Percentiles rank a stretch among this genome's conserved stretches.
Conservation (phyloP, 2,888 invertebrate species). For the Mycalesis mineus region DNA sequence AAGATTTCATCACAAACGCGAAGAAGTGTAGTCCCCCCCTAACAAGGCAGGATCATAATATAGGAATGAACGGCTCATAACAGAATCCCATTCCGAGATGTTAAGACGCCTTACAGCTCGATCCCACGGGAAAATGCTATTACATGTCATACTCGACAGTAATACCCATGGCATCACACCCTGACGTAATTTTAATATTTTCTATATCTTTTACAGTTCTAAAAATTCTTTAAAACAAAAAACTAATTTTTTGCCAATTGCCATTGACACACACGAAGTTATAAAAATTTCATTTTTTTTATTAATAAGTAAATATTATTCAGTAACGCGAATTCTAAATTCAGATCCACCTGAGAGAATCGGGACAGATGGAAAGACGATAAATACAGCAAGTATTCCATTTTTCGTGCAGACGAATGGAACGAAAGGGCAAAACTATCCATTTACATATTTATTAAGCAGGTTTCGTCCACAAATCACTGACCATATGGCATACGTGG, state of each 20-base stretch:
- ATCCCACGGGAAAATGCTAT: constrained; percentile 24
- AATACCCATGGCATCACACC: background rate
- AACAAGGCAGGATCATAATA: constrained; percentile 24
- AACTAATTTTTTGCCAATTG: too few species aligned
- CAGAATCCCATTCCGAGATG: constrained; percentile 26
- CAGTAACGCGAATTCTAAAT: too few species aligned
- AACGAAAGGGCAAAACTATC: too few species aligned
- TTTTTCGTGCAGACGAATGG: too few species aligned
- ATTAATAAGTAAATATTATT: too few species aligned
- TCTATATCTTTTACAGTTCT: background rate
- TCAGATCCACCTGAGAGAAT: too few species aligned
- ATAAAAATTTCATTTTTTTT: too few species aligned
- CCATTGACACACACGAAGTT: too few species aligned
- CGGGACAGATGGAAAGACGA: too few species aligned
- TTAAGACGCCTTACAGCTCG: constrained; percentile 19
- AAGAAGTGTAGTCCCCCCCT: constrained; percentile 15
- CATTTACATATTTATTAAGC: background rate
- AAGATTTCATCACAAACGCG: background rate
- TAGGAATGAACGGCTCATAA: constrained; percentile 26
- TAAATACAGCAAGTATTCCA: too few species aligned
- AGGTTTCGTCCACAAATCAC: background rate
- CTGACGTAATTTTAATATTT: background rate
- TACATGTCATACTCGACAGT: background rate
- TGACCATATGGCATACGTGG: background rate
- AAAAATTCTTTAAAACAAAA: too few species aligned